Evolutionary conservation across 2,797 vertebrate genomes (phyloP), one percentile per base, ranked within the genome.

Genomic region (Sparidentex hasta): DNA sequence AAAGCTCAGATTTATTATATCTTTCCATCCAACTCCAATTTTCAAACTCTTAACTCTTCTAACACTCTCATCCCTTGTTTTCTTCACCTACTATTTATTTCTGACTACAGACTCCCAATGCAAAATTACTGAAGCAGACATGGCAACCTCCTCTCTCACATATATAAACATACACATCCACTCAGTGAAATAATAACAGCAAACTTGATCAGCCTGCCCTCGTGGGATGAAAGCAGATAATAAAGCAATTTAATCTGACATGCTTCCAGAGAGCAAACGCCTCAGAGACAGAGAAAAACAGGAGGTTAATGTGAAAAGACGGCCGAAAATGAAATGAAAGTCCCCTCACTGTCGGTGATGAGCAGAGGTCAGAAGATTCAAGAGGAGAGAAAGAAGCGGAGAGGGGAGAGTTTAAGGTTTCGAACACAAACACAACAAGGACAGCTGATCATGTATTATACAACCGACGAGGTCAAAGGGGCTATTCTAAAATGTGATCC

Each of bases 191-290:
- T 65, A 78, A 68, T 56, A 54, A 58, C n/a, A 61, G 76, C 17
- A 66, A 77, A 73, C 52, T 21, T 75, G 56, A 73, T 81, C 58
- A 55, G 58, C 8, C 51, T 83, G 11, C 44, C 78, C 63, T 68
- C 7, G 2, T 57, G 72, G 50, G 61, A 81, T 76, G 68, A 86
- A 82, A 76, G 76, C 41, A 78, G 66, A 84, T 72, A 84, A 84
- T 85, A 74, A 87, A 38, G 72, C 87, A 84, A 76, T 84, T 84
- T 62, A 80, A 57, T 43, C 48, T 69, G 74, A 85, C 71, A 78
- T 63, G 46, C 58, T 78, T 87, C 38, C 25, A 44, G 50, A 69
- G 68, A 68, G 51, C 47, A 47, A 11, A 56, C 14, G 78, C 61
- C 50, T 77, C 43, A 71, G 47, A 51, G 21, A 70, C 3, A 47